Base-by-base conservation (phyloP, 2,797 vertebrate species). In the Adrianichthys oophorus region DNA sequence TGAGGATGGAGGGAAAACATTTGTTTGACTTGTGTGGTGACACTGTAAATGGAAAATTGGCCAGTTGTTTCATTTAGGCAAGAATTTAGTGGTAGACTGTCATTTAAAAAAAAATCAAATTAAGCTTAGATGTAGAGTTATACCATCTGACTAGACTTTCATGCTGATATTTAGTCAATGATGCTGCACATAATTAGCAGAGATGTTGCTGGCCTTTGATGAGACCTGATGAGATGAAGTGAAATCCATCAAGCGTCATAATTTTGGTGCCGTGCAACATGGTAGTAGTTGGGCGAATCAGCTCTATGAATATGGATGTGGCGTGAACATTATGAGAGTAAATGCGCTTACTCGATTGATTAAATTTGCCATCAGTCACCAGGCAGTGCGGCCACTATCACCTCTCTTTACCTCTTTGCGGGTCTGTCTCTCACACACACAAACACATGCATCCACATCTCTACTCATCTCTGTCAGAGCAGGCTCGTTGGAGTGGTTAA, bases 281-380 rank as follows among this genome's bases (percentile, higher is more conserved):
- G 52, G 74, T 79, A 63, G 85, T 76, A 72, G 82, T 82, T 64
- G 57, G 56, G 82, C 76, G 81, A 89, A 87, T 87, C 85, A 89
- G 76, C 61, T 58, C 69, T 59, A 89, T 91, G 89, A 87, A 89
- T 88, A 90, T 88, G 85, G 79, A 90, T 87, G 85, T 80, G 76
- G 80, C 74, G 71, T 55, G 68, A 84, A 78, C 78, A 82, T 87
- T 83, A 84, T 78, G 67, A 85, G 85, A 85, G 85, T 86, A 87
- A 89, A 89, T 88, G 80, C 83, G 87, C 89, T 87, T 90, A 87
- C 89, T 87, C 86, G 86, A 87, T 90, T 85, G 86, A 90, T 91
- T 90, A 89, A 87, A 87, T 88, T 83, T 86, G 70, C 86, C 82
- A 88, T 86, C 85, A 87, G 83, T 89, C 87, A 89, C 78, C 80